Evolutionary conservation across 1,140 invertebrate genomes (phyloP), one percentile per base, ranked within the genome.

Genomic region (Achatina immaculata): DNA sequence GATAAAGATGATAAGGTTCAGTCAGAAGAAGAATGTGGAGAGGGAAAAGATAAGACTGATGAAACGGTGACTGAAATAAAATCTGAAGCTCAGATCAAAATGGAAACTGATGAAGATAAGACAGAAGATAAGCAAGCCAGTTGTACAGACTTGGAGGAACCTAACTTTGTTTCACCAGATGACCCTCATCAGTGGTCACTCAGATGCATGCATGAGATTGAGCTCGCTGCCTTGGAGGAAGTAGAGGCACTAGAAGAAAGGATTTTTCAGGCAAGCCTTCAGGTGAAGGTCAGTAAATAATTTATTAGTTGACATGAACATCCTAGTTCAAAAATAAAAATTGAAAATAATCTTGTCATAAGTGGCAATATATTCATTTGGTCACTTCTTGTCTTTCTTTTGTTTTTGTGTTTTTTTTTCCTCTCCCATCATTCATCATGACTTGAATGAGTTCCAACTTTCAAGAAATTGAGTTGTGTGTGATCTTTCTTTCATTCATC

Each of bases 211-310:
- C 90, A 95, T 34, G 92, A 96, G 6, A 94, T 97, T 31, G 97
- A 98, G 89, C 92, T 96, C 80, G 93, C 94, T 11, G 89, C 97
- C 0, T 89, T 98, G 16, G 95, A 97, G 85, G 95, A 97, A 89
- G 95, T 99, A 24, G 96, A 98, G 90, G 95, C 95, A 0, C 91
- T 99, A 34, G 97, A 98, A 89, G 97, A 98, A 85, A 95, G 97
- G 85, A 95, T 99, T 2, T 95, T 95, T 1, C 95, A 95, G 78
- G 96, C 96, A 0, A 97, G 96, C 82, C 96, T 99, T 94, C 97
- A 98, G 89, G 94, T 97, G 0, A 97, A 94, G 91, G 93, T 93
- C 51, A 78, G 81, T 73, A n/a, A n/a, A 42, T 28, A 31, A 14
- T 38, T 38, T 45, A 21, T 45, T 14, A 16, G 14, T 68, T 68